Evolutionary conservation across 2,888 invertebrate genomes (phyloP).

Genomic region (Acleris cristana): DNA sequence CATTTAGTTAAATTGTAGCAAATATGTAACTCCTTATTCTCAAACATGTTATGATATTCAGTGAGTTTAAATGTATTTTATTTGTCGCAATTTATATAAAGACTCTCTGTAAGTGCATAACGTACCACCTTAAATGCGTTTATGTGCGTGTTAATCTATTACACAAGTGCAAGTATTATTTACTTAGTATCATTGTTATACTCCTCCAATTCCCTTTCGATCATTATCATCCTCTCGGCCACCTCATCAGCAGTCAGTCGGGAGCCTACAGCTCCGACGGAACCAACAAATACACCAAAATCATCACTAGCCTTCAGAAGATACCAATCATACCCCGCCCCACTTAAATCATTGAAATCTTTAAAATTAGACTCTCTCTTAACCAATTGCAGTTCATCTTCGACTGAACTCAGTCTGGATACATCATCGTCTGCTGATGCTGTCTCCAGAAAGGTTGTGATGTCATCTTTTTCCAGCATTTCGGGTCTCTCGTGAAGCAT

Average conservation of each 20-base stretch:
- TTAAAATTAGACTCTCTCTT: conserved; percentile 17
- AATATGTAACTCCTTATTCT: too few species aligned
- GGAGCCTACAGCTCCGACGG: conserved; percentile 42
- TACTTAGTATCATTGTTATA: conserved; percentile 47
- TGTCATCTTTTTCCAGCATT: conserved; percentile 58
- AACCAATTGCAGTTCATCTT: conserved; percentile 3
- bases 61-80: too few species aligned
- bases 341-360: background rate
- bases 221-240: conserved; percentile 48
- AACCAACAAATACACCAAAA: conserved; percentile 40
- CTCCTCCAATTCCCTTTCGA: conserved; percentile 56
- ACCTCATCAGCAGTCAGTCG: conserved; percentile 47
- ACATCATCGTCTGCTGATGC: background rate
- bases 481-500: conserved; percentile 58
- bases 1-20: too few species aligned
- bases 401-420: background rate
- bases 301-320: conserved; percentile 30
- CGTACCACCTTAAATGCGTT: too few species aligned
- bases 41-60: too few species aligned
- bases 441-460: conserved; percentile 45
- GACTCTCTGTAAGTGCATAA: too few species aligned
- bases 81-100: too few species aligned
- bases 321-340: conserved; percentile 6
- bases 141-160: background rate
- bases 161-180: background rate